Evolutionary conservation across 2,797 vertebrate species (phyloP).

Genomic region (Sarcoramphus papa): DNA sequence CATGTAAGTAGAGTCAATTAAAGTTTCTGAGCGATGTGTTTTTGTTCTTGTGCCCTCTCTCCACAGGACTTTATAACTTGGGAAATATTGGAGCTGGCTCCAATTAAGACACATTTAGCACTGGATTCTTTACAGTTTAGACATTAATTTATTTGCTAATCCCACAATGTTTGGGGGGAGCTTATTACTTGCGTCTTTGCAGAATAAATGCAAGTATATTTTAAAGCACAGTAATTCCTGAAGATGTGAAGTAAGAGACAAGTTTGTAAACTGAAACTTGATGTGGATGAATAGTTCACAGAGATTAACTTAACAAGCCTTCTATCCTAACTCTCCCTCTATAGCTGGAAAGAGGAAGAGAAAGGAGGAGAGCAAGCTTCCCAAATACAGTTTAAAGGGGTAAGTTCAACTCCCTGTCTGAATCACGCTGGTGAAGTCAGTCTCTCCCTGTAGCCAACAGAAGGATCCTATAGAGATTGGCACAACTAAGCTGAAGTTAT

Average conservation of each 20-base stretch:
- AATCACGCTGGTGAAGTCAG: neutral
- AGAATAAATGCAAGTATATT: neutral
- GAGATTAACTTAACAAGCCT: neutral
- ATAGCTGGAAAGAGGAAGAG: neutral
- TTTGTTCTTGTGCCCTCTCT: neutral
- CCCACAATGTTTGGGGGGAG: neutral
- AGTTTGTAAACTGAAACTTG: neutral
- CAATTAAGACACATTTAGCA: neutral
- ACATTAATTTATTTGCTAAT: neutral
- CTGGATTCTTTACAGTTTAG: neutral
- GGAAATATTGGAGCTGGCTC: neutral
- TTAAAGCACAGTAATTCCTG: neutral
- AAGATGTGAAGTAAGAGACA: neutral
- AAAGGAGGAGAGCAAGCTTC: neutral
- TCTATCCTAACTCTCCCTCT: neutral
- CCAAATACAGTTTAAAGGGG: neutral
- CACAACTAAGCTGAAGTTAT: neutral
- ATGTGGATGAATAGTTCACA: neutral
- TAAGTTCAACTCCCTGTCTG: neutral
- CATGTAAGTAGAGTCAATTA: neutral
- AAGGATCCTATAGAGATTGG: neutral
- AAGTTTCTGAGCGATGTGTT: neutral
- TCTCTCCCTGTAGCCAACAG: neutral
- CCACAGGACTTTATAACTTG: neutral
- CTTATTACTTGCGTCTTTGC: neutral